Base-by-base conservation (phyloP, 2,888 invertebrate species). In the Parnassius apollo region DNA sequence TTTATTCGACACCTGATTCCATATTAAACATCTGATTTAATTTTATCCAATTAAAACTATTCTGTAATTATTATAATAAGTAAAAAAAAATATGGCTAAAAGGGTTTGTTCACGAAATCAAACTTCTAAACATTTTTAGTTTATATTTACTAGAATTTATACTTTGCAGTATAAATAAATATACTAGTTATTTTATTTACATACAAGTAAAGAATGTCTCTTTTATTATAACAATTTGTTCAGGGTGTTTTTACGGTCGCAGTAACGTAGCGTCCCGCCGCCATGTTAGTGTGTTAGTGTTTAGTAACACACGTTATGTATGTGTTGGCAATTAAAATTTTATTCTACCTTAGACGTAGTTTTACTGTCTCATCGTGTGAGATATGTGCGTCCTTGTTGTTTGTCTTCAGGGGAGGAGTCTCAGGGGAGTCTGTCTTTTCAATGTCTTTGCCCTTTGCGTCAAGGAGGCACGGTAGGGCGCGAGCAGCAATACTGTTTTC, bases 341-440 rank as follows among this genome's bases (percentile, higher is more conserved):
- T 90, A 91, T 91, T 88, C 86, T 81, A 88, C 89, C 89, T 90
- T 86, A 87, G 88, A 86, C 85, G 82, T 78, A 81, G 75, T 87
- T 72, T 75, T 69, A 72, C 69, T 69, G 66, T 86, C 84, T 78
- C 85, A 69, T 68, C 78, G 76, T 61, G 63, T 68, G 75, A 69
- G 73, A 80, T 91, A 88, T 73, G 73, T 77, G 76, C 73, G 81
- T 91, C 88, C 69, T 74, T 68, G 68, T 89, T 77, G 61, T 75
- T 64, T 86, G 89, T 91, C 91, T 91, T 91, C 87, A 85, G 91
- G 89, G 88, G 89, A 86, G 91, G 91, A 85, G 88, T 88, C 93
- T 92, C 93, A 70, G 75, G 94, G 93, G 94, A 93, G 93, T 93
- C 93, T 93, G 93, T 93, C 93, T 93, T 93, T 93, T 93, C 93